Conservation (phyloP, 2,888 invertebrate genomes). For the Macaria notata region DNA sequence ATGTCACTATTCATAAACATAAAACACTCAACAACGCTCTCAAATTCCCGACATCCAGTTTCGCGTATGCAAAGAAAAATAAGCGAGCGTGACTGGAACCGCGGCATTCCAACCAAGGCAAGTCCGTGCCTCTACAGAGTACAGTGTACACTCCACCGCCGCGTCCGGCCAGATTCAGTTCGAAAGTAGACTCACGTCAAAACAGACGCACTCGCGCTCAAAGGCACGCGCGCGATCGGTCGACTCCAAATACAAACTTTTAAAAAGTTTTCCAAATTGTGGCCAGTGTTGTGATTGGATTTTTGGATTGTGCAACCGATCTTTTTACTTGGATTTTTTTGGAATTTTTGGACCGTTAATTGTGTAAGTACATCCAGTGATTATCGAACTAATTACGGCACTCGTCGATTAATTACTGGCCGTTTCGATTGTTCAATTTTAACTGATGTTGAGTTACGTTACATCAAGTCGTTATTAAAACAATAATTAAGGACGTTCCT, state of each 20-base stretch:
- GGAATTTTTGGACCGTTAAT: slow-evolving; percentile 63
- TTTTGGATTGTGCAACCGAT: slow-evolving; percentile 44
- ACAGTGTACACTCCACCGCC: slow-evolving; percentile 11
- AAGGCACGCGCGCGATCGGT: slow-evolving; percentile 53
- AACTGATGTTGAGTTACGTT: background rate
- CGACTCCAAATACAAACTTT: slow-evolving; percentile 45
- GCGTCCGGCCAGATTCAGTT: slow-evolving; percentile 58
- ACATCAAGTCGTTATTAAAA: background rate
- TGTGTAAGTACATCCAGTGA: slow-evolving; percentile 55
- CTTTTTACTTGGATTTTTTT: slow-evolving; percentile 35
- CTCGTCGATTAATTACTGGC: slow-evolving; percentile 4
- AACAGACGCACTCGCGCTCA: slow-evolving; percentile 58
- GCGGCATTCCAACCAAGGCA: slow-evolving; percentile 70
- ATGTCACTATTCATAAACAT: slow-evolving; percentile 4
- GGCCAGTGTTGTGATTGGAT: slow-evolving; percentile 62
- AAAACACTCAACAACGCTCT: slow-evolving; percentile 22
- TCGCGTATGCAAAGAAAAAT: slow-evolving; percentile 59
- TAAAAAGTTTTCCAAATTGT: slow-evolving; percentile 45
- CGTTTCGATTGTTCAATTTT: background rate
- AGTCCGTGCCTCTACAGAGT: slow-evolving; percentile 29
- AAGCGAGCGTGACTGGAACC: slow-evolving; percentile 59
- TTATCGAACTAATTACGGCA: slow-evolving; percentile 13
- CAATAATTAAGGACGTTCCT: background rate
- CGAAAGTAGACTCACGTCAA: slow-evolving; percentile 69
- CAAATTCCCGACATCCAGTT: slow-evolving; percentile 51